These are phyloP conservation scores for Diarsia brunnea DNA, from an alignment of 2,888 invertebrate species.

Conservation along the genomic window DNA sequence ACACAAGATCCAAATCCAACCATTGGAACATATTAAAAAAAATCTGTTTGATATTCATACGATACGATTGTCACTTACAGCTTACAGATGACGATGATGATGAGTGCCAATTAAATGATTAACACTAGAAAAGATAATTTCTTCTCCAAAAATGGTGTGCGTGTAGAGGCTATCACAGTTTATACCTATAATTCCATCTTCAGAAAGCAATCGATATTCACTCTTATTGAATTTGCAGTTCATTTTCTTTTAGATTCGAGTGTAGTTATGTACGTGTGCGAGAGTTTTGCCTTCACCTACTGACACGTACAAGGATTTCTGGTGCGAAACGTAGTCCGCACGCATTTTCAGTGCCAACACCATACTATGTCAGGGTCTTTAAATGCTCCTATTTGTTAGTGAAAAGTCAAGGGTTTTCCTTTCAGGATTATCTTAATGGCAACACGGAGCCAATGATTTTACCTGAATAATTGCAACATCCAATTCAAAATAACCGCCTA, in stretches of 20 bases:
- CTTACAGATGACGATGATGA: background rate
- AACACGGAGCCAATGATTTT: background rate
- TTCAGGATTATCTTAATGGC: background rate
- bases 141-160: background rate
- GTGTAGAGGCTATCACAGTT: background rate
- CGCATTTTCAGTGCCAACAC: constrained; percentile 36
- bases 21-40: no score
- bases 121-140: background rate
- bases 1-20: no score
- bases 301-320: constrained; percentile 47
- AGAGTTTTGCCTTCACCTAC: constrained; percentile 60
- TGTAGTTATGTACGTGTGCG: constrained; percentile 28
- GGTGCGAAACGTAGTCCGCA: constrained; percentile 34
- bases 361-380: constrained; percentile 52
- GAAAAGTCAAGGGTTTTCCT: background rate
- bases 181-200: background rate
- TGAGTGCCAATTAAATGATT: background rate
- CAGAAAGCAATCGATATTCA: background rate
- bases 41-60: background rate
- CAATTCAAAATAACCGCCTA: background rate
- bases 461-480: background rate
- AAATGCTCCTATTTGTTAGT: background rate
- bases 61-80: background rate
- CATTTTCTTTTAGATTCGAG: constrained; percentile 11
- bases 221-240: background rate